Evolutionary conservation across 2,888 invertebrate genomes (phyloP).

Genomic region (Plutella xylostella): DNA sequence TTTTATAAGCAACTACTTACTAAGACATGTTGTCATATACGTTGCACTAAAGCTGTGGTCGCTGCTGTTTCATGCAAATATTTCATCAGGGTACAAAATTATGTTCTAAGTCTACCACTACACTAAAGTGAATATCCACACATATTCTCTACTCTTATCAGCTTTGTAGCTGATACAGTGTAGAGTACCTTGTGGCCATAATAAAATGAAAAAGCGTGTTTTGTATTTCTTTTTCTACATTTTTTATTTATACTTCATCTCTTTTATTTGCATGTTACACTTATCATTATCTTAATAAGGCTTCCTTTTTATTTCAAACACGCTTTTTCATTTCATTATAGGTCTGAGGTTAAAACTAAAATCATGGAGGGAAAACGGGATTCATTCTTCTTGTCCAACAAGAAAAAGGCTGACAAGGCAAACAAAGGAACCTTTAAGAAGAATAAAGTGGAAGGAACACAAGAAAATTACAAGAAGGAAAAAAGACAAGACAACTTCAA

Average conservation of each 20-base stretch:
- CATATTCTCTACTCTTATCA: too few species aligned
- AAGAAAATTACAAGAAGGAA: constrained; percentile 14
- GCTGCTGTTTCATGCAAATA: too few species aligned
- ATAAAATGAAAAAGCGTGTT: constrained; percentile 55
- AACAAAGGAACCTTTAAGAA: constrained; percentile 15
- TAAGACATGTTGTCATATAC: too few species aligned
- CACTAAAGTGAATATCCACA: too few species aligned
- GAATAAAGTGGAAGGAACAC: constrained; percentile 13
- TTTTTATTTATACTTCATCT: constrained; percentile 16
- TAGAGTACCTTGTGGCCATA: too few species aligned
- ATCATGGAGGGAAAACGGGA: constrained; percentile 48
- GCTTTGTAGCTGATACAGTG: too few species aligned
- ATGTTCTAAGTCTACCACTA: too few species aligned
- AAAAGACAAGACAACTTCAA: constrained; percentile 39
- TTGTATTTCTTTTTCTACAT: constrained; percentile 13
- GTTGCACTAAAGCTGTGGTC: too few species aligned
- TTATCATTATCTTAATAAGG: constrained; percentile 15
- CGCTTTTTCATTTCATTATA: constrained; percentile 64
- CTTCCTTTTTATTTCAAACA: constrained; percentile 41
- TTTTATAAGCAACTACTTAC: too few species aligned
- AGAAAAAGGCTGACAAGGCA: constrained; percentile 21
- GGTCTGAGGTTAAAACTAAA: constrained; percentile 35
- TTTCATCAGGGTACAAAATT: too few species aligned
- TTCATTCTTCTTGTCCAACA: constrained; percentile 40
- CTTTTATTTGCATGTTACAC: constrained; percentile 12